Percentiles rank a stretch among this genome's conserved stretches.
Conservation (phyloP, 2,888 invertebrate species). For the Ophion ventricosus region DNA sequence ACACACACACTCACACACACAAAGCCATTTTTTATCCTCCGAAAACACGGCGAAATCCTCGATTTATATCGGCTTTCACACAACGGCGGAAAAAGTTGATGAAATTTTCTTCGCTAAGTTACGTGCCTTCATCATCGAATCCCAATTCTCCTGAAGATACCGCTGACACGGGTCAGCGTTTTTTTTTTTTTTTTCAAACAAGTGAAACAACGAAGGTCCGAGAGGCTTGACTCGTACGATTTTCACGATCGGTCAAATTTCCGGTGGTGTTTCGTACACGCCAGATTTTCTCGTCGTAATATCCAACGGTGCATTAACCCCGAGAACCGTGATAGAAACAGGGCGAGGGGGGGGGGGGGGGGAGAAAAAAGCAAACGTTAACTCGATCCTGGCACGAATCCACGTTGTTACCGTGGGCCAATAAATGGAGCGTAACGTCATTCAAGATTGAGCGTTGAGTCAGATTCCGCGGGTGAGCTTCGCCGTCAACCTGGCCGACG, state of each 20-base stretch:
- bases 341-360: neutral
- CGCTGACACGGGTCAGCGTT: no score
- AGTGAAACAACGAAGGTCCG: conserved; percentile 7
- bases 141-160: neutral
- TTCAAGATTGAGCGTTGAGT: conserved; percentile 65
- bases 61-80: neutral
- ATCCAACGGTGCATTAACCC: conserved; percentile 36
- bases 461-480: conserved; percentile 51
- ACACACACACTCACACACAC: neutral
- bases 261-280: conserved; percentile 13
- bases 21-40: conserved; percentile 8
- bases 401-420: conserved; percentile 69
- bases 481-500: conserved; percentile 3
- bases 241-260: conserved; percentile 34
- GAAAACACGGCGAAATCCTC: neutral
- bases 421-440: conserved; percentile 72
- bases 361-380: conserved; percentile 29
- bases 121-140: neutral
- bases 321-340: neutral
- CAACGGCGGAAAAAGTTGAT: neutral
- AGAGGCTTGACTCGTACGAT: conserved; percentile 25
- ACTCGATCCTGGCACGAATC: conserved; percentile 76
- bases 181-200: neutral
- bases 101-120: neutral
- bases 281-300: conserved; percentile 31